These are phyloP conservation scores for Chrysochloris asiatica DNA, from an alignment of 2,113 vertebrate genomes.

Conservation along the genomic window DNA sequence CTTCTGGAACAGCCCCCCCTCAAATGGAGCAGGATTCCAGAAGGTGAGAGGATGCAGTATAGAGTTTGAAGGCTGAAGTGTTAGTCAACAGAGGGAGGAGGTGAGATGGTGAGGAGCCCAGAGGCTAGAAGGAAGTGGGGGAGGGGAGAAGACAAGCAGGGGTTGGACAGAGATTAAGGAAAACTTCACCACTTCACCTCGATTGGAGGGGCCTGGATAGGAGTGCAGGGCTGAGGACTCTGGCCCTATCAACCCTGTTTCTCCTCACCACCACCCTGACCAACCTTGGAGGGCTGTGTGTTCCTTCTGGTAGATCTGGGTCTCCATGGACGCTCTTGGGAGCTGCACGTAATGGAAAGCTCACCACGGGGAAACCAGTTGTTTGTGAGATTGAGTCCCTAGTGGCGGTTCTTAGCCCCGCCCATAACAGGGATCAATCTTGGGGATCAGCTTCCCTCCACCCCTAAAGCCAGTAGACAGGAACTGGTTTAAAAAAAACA, in stretches of 20 bases:
- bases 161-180: neutral
- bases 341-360: conserved; percentile 59
- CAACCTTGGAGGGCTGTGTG: neutral
- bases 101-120: neutral
- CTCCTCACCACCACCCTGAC: fast-evolving
- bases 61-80: neutral
- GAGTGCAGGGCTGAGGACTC: neutral
- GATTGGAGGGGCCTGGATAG: neutral
- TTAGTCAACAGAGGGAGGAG: conserved; percentile 9
- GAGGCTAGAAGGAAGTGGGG: neutral
- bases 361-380: conserved; percentile 34
- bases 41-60: neutral
- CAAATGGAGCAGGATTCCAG: neutral
- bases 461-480: neutral
- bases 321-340: neutral
- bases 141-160: too few species aligned
- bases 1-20: neutral
- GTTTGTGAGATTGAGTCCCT: conserved; percentile 58
- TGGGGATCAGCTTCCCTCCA: neutral
- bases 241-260: neutral
- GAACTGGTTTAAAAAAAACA: neutral
- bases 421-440: neutral
- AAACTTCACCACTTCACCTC: neutral
- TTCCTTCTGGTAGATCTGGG: neutral
- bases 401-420: neutral